A percentile compares a stretch with the other conserved stretches of the same genome.
Evolutionary conservation across 1,140 invertebrate genomes (phyloP).

Genomic region (Pentalonia nigronervosa): DNA sequence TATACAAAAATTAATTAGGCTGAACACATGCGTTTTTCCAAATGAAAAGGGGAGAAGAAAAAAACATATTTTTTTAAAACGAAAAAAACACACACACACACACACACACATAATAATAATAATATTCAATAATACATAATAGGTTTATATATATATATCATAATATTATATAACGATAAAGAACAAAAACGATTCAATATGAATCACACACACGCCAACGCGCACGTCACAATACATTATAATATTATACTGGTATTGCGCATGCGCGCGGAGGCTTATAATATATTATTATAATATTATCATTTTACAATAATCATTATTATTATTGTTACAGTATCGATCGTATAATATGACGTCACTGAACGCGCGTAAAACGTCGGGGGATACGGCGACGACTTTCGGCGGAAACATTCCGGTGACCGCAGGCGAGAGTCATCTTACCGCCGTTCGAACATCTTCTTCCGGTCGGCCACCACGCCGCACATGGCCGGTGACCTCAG

Average conservation of each 20-base stretch:
- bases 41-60: neutral
- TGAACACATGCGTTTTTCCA: slow-evolving; percentile 46
- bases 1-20: slow-evolving; percentile 13
- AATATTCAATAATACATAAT: neutral
- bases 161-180: slow-evolving; percentile 23
- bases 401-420: too few species aligned
- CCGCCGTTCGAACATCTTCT: slow-evolving; percentile 38
- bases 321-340: neutral
- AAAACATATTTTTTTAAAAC: slow-evolving; percentile 4
- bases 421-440: neutral
- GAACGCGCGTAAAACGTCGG: too few species aligned
- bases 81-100: neutral
- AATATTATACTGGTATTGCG: neutral
- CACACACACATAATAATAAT: neutral
- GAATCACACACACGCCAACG: neutral
- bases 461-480: slow-evolving; percentile 51
- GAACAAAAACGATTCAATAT: slow-evolving; percentile 37
- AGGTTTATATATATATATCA: neutral
- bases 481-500: slow-evolving; percentile 46
- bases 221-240: neutral
- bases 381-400: too few species aligned
- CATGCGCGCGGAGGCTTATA: neutral
- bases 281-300: neutral
- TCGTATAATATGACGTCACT: neutral
- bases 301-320: neutral